Evolutionary conservation across 1,140 invertebrate genomes (phyloP), one percentile per base, ranked within the genome.

Genomic region (Caligus rogercresseyi): DNA sequence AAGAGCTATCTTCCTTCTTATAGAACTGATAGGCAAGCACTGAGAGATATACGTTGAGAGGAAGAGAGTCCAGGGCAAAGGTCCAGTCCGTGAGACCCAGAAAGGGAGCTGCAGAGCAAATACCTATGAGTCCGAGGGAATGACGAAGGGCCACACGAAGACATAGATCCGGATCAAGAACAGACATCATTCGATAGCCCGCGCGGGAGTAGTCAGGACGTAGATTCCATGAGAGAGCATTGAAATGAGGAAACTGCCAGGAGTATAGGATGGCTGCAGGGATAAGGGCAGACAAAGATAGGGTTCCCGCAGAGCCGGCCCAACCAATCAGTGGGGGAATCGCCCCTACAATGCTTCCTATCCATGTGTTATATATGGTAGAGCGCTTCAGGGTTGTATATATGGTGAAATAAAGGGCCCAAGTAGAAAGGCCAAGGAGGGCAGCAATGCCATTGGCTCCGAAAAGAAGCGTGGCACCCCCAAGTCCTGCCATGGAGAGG

Each of bases 161-260:
- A 72, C 92, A 97, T 25, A 96, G 73, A 15, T 72, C 81, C 81
- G 94, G 93, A 77, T 95, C 79, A 0, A 89, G 89, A 11, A 96
- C 91, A 24, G 90, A 87, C 89, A 97, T 95, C 89, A 98, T 98
- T 65, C 89, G 78, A 71, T 98, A 98, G 0, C 95, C 95, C 57
- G 94, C 95, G 59, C 87, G 78, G 0, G 89, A 91, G 74, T 99
- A 99, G 74, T 99, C 95, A 0, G 85, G 84, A 54, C 91, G 76
- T 0, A 98, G 75, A 73, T 97, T 98, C 95, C 93, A 98, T 0
- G 90, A 97, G 0, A 98, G 75, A 1, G 93, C 91, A 76, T 98
- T 98, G 71, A 99, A 99, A 74, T 99, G 96, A 3, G 95, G 96
- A 78, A 99, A 99, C 76, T 99, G 95, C 96, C 96, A 99, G 0